A percentile compares a stretch with the other conserved stretches of the same genome.
Conservation (phyloP, 2,113 vertebrate species). For the Pseudois nayaur region DNA sequence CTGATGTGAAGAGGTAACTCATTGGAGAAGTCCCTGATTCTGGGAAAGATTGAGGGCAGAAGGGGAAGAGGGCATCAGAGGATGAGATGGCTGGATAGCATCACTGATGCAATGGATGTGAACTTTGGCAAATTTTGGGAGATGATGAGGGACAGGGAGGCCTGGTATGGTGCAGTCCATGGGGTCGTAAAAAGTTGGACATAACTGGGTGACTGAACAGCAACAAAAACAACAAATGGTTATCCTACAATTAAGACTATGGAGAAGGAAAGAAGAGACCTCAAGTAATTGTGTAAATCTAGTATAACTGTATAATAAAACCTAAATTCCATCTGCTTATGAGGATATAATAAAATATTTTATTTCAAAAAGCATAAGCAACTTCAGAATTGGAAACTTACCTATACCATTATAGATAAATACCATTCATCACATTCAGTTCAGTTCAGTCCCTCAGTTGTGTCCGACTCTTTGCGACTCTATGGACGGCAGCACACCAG, state of each 20-base stretch:
- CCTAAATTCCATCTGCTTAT: not conserved
- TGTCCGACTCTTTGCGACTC: rapidly evolving
- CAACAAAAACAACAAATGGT: not conserved
- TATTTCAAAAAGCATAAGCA: conserved; percentile 5
- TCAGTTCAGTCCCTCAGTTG: not conserved
- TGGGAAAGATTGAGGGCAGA: not conserved
- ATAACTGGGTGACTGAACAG: not conserved
- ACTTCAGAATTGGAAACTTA: not conserved
- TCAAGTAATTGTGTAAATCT: not conserved
- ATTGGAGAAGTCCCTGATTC: not conserved
- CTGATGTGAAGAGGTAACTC: not conserved
- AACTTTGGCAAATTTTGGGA: not conserved
- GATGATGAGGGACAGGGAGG: not conserved
- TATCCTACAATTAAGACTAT: not conserved
- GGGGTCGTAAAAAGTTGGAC: not conserved
- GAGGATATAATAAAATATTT: not conserved
- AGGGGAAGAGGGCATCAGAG: not conserved
- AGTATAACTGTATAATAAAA: not conserved
- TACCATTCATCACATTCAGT: not conserved
- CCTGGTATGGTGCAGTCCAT: not conserved
- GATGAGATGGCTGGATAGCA: not conserved
- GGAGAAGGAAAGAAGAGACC: not conserved
- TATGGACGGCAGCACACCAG: not conserved
- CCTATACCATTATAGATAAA: not conserved
- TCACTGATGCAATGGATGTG: rapidly evolving